These are phyloP conservation scores for Odontesthes bonariensis DNA, from an alignment of 2,113 vertebrate species.

Conservation along the genomic window DNA sequence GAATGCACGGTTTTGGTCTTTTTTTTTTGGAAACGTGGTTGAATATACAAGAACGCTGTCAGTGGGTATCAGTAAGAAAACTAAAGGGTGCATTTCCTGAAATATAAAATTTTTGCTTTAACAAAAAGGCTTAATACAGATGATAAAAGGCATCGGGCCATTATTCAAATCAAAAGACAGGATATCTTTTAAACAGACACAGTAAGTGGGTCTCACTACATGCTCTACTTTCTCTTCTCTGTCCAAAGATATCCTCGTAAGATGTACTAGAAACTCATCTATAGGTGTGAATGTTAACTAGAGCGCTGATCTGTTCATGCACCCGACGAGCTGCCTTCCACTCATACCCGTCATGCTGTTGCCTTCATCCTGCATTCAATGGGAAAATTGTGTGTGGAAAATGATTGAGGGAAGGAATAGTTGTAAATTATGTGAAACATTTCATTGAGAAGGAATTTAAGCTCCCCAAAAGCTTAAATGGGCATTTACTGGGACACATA, in stretches of 20 bases:
- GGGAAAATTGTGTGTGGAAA: constrained; percentile 25
- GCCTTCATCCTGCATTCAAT: constrained; percentile 42
- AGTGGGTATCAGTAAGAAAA: too few relatives aligned
- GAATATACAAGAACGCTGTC: too few relatives aligned
- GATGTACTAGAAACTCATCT: constrained; percentile 30
- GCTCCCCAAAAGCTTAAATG: not conserved
- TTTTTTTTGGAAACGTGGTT: too few relatives aligned
- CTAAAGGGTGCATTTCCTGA: too few relatives aligned
- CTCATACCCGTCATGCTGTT: constrained; percentile 29
- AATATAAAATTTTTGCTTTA: too few relatives aligned
- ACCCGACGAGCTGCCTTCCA: constrained; percentile 26
- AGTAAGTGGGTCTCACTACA: not conserved
- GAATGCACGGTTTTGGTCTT: too few relatives aligned
- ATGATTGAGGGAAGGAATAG: constrained; percentile 44
- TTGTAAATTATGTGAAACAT: constrained; percentile 54
- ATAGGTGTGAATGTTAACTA: constrained; percentile 32
- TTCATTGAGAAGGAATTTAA: constrained; percentile 48
- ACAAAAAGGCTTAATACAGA: too few relatives aligned
- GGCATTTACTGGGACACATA: constrained; percentile 48
- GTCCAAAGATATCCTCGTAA: constrained; percentile 31
- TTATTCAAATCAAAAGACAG: not conserved
- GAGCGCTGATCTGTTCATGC: constrained; percentile 37
- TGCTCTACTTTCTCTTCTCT: constrained; percentile 37
- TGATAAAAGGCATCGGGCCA: too few relatives aligned
- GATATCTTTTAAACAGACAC: not conserved